Percentiles rank a stretch among this genome's conserved stretches.
These are phyloP conservation scores for Apodemia hepburni DNA, from an alignment of 2,888 invertebrate species.

Conservation along the genomic window DNA sequence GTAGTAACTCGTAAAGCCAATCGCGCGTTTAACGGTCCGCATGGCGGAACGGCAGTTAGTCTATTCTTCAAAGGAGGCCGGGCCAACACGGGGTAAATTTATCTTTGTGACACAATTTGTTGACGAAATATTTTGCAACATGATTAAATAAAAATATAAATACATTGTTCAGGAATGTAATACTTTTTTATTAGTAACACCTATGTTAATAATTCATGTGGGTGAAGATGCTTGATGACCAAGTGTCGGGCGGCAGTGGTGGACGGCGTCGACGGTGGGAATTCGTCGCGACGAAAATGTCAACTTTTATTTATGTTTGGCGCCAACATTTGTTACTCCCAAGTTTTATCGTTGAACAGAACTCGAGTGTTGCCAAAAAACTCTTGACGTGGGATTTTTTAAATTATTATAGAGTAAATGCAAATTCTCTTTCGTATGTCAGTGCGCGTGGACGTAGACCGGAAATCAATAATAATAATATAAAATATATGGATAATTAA, in stretches of 20 bases:
- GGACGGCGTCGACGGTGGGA: conserved; percentile 24
- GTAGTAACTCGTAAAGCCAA: no score
- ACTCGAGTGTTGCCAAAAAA: conserved; percentile 50
- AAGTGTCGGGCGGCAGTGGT: conserved; percentile 4
- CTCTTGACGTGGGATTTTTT: conserved; percentile 35
- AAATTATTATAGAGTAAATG: conserved; percentile 19
- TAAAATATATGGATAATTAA: neutral
- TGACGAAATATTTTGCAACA: neutral
- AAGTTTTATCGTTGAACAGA: conserved; percentile 39
- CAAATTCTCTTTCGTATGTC: conserved; percentile 12
- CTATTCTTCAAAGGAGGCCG: no score
- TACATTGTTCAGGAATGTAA: conserved; percentile 6
- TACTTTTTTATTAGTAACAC: conserved; percentile 5
- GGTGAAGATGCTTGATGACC: conserved; percentile 16
- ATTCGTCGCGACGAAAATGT: conserved; percentile 43
- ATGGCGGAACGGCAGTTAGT: no score
- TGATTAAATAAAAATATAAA: neutral
- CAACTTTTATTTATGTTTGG: conserved; percentile 67
- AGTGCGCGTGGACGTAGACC: neutral
- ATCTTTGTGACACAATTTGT: neutral
- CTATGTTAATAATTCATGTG: conserved; percentile 21
- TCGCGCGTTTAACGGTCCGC: no score
- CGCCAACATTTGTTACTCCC: conserved; percentile 59
- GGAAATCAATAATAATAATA: conserved; percentile 5
- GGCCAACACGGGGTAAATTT: no score